phyloP scores from a whole-genome alignment of 2,113 vertebrate species.

The Gallinago paraguaiae region DNA sequence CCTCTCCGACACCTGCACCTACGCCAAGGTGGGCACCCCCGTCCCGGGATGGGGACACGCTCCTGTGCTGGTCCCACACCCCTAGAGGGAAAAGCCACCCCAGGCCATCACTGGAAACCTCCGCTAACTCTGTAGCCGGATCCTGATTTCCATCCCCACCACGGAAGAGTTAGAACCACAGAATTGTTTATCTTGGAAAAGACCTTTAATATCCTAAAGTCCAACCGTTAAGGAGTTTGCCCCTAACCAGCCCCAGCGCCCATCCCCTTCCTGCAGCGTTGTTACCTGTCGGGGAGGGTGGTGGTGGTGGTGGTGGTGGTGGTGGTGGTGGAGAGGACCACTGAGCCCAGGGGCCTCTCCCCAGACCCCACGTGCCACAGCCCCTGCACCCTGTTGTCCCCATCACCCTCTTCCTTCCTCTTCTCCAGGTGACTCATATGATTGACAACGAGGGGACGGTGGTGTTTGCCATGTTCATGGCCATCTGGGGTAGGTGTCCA shows the following conservation, averaged over 20 bases:
- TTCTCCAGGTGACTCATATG: slow-evolving; percentile 85
- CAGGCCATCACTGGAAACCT: background rate
- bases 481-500: slow-evolving; percentile 88
- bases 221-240: background rate
- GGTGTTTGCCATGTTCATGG: slow-evolving; percentile 92
- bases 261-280: background rate
- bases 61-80: background rate
- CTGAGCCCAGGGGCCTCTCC: background rate
- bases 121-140: background rate
- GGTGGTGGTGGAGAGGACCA: accelerated
- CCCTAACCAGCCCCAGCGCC: background rate
- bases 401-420: background rate
- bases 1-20: slow-evolving; percentile 87
- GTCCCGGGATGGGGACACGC: background rate
- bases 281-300: accelerated
- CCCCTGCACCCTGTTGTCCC: background rate
- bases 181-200: background rate
- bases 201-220: background rate
- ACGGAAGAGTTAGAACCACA: background rate
- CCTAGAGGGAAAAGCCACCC: background rate
- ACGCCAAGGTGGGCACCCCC: slow-evolving; percentile 80
- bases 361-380: no score
- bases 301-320: no score
- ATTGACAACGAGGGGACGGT: slow-evolving; percentile 93
- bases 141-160: background rate